phyloP scores from a whole-genome alignment of 2,888 invertebrate genomes.

The Synergus laeviventris region DNA sequence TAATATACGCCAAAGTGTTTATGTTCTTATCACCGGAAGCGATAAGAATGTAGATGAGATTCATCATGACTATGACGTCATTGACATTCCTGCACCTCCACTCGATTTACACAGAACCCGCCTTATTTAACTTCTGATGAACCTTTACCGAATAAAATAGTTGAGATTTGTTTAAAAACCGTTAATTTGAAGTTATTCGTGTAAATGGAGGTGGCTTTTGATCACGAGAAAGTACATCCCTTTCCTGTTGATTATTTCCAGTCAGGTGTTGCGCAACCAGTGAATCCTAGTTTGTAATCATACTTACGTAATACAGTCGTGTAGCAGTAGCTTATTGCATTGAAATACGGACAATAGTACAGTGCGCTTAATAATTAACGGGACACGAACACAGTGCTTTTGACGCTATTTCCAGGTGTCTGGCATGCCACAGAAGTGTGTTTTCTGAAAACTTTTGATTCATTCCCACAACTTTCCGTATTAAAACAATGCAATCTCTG shows the following conservation, averaged over 20 bases:
- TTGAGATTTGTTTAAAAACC: neutral
- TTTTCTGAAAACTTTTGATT: conserved; percentile 67
- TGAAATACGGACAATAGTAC: conserved; percentile 11
- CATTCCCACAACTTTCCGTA: conserved; percentile 68
- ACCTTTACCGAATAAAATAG: neutral
- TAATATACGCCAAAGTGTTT: no score
- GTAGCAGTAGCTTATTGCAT: conserved; percentile 22
- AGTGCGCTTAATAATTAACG: conserved; percentile 52
- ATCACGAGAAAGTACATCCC: neutral
- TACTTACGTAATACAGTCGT: neutral
- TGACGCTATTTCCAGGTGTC: conserved; percentile 52
- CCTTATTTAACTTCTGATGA: no score
- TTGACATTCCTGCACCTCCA: no score
- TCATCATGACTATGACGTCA: no score
- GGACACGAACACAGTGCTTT: conserved; percentile 45
- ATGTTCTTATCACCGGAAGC: no score
- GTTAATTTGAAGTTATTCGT: neutral
- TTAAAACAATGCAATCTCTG: conserved; percentile 63
- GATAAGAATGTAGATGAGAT: no score
- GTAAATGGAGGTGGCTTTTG: neutral
- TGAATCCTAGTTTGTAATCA: conserved; percentile 9
- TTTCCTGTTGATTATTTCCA: conserved; percentile 8
- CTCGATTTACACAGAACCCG: no score
- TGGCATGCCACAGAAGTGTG: conserved; percentile 52
- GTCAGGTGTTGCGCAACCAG: neutral